Base-by-base conservation (phyloP, 2,888 invertebrate species). In the Drosophila formosana region DNA sequence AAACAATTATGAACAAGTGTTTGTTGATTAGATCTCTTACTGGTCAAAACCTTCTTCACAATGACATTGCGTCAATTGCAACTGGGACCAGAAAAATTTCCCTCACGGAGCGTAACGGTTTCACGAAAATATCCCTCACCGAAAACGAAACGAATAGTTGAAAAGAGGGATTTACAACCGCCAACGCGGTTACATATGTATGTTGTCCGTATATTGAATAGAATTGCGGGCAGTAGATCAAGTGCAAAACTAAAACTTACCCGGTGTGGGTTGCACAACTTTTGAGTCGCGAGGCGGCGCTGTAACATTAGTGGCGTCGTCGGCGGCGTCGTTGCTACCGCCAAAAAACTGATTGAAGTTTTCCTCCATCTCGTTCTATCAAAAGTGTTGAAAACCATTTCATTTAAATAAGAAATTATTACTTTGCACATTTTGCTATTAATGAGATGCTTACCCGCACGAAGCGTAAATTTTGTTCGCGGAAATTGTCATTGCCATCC, bases 231-330 rank as follows among this genome's bases (percentile, higher is more conserved):
- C 9, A 39, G 13, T 13, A 2, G 2, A 13, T 25, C 37, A 9
- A 46, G 25, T 46, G n/a, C 18, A 30, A 47, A 49, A 50, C 0
- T 8, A 47, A 18, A 11, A 77, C 82, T 93, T 93, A 95, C 96
- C 96, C 91, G 96, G 95, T 69, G 90, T 93, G 41, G 96, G 96
- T 90, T 95, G 95, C 2, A 96, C 94, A 64, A 95, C 92, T 89
- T 95, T 95, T 2, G 94, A 94, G 28, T 95, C 95, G 39, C 91
- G 88, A 56, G 90, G 91, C 26, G 90, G 89, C 0, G 74, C 47
- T 45, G 61, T 69, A 0, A 39, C 37, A 34, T 52, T 57, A 9
- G 60, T 55, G 26, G 51, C 60, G n/a, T 56, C 57, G 23, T 7
- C 63, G 28, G 25, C 46, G 9, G 51, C 51, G 5, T 18, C 50